phyloP scores from a whole-genome alignment of 1,140 invertebrate genomes.

The Meloidogyne exigua region DNA sequence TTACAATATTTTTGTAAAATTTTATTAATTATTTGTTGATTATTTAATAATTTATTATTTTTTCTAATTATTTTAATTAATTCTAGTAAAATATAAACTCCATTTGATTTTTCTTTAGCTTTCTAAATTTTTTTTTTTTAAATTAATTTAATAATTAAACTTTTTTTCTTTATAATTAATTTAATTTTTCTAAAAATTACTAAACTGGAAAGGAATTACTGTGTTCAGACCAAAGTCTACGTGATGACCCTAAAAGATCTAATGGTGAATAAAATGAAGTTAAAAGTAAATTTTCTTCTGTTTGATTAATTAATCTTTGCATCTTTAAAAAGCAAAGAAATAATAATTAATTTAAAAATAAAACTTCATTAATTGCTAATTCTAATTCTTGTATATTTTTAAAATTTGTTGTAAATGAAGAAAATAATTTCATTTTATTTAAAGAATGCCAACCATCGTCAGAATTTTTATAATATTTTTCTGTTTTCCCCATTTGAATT shows the following conservation, averaged over 20 bases:
- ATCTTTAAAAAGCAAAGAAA: not conserved
- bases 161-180: too few species aligned
- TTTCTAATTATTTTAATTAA: not conserved
- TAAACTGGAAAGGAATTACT: too few species aligned
- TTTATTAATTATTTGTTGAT: not conserved
- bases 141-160: too few species aligned
- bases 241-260: not conserved
- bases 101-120: not conserved
- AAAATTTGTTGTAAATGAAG: not conserved
- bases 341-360: not conserved
- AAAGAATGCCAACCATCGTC: not conserved
- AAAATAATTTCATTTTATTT: not conserved
- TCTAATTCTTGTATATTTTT: slow-evolving; percentile 2
- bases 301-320: not conserved
- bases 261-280: slow-evolving; percentile 5
- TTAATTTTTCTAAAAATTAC: too few species aligned
- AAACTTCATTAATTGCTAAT: not conserved
- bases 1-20: not conserved
- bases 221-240: too few species aligned
- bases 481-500: not conserved
- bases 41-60: not conserved
- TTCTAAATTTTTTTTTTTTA: not conserved
- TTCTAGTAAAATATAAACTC: not conserved
- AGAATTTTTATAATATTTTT: slow-evolving; percentile 6
- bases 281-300: slow-evolving; percentile 2